Evolutionary conservation across 2,888 invertebrate species (phyloP), one percentile per base, ranked within the genome.

Genomic region (Drosophila lacicola): DNA sequence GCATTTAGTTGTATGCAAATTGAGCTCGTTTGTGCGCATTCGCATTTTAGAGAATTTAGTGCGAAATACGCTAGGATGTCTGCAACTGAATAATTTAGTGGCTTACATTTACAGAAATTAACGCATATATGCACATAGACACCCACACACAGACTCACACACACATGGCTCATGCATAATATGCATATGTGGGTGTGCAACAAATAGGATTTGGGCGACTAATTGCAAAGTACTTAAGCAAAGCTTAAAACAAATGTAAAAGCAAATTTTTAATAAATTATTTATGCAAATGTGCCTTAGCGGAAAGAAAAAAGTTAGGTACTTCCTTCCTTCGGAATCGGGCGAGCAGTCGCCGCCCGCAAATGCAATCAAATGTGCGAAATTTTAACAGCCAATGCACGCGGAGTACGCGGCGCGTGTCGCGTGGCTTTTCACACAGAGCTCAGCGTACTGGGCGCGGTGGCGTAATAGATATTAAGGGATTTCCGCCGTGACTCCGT

Each of bases 211-310:
- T 90, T 90, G 82, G 66, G 75, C 81, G 90, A 91, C 91, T 91
- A 91, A 91, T 90, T 91, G 91, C 87, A 90, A 91, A 90, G 90
- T 91, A 82, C 90, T 91, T 91, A 86, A 90, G 87, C 79, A 88
- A 88, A 86, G 90, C 89, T 90, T 88, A 80, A 80, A 85, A 88
- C 89, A 90, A 90, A 90, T 90, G 90, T 77, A 83, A 83, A 81
- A 90, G 89, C 78, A 80, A 80, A 78, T 86, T 76, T 90, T 87
- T 82, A 68, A 90, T 91, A 84, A 89, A 90, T 91, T 91, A 90
- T 91, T 90, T 76, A 83, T 77, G 82, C 80, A 87, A 83, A 85
- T 80, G 63, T 63, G 50, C 45, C 44, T 36, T 37, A 57, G 49
- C 54, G 45, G 9, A 37, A 53, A 25, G 21, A 41, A 67, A 53